phyloP scores from a whole-genome alignment of 1,140 invertebrate species.

The Aricia agestis region DNA sequence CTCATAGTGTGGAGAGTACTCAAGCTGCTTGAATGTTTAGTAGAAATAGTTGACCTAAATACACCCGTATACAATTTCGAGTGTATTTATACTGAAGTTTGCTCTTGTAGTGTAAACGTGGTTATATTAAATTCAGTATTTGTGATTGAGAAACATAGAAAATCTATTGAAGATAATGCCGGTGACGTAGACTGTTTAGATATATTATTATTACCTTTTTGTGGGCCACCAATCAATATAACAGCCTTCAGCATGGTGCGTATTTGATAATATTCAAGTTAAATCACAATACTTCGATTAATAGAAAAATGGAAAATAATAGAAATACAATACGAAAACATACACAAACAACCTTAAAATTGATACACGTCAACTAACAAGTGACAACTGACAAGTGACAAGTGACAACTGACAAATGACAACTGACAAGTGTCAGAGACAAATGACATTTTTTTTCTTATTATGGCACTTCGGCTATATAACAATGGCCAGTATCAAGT shows the following conservation, averaged over 20 bases:
- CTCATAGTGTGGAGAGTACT: slow-evolving; percentile 11
- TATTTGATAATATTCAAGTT: not conserved
- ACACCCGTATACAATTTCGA: not conserved
- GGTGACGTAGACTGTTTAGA: slow-evolving; percentile 40
- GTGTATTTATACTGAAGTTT: not conserved
- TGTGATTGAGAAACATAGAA: not conserved
- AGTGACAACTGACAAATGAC: too few species aligned
- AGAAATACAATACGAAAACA: not conserved
- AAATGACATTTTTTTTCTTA: too few species aligned
- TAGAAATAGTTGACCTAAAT: not conserved
- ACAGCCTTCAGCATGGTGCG: slow-evolving; percentile 83
- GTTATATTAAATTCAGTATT: not conserved
- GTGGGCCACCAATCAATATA: slow-evolving; percentile 85
- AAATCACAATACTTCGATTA: not conserved
- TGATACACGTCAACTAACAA: not conserved
- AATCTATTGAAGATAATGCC: slow-evolving; percentile 28
- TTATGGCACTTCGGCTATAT: too few species aligned
- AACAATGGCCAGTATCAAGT: too few species aligned
- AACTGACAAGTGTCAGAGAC: too few species aligned
- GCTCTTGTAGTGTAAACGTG: not conserved
- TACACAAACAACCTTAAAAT: not conserved
- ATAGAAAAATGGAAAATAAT: too few species aligned
- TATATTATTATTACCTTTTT: slow-evolving; percentile 78
- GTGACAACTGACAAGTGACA: too few species aligned
- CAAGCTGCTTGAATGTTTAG: not conserved